Evolutionary conservation across 2,888 invertebrate species (phyloP).

Genomic region (Ochropacha duplaris): DNA sequence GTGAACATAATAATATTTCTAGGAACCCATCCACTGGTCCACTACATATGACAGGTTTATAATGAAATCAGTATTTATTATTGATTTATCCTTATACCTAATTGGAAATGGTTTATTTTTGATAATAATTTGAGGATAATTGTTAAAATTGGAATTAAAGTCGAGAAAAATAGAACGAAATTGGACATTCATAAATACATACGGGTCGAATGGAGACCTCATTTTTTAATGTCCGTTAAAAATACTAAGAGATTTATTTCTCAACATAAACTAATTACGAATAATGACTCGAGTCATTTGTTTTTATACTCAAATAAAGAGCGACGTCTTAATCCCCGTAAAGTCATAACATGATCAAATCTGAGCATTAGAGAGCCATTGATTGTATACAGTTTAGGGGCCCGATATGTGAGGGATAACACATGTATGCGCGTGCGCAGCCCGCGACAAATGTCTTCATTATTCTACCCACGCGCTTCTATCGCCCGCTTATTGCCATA

Average conservation of each 20-base stretch:
- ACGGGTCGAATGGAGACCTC: no score
- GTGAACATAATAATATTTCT: neutral
- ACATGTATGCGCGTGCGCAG: conserved; percentile 31
- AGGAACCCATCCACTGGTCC: neutral
- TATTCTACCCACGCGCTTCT: conserved; percentile 63
- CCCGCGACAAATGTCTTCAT: conserved; percentile 68
- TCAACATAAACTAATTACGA: no score
- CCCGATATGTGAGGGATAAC: conserved; percentile 37
- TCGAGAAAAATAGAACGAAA: neutral
- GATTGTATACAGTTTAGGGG: conserved; percentile 5
- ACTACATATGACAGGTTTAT: neutral
- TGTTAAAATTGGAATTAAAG: neutral
- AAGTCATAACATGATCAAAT: conserved; percentile 1
- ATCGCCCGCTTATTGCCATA: conserved; percentile 35
- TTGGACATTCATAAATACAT: no score
- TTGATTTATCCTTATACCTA: neutral
- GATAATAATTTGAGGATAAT: no score
- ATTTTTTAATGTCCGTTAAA: no score
- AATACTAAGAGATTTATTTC: no score
- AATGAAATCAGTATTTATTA: neutral
- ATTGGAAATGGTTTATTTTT: neutral
- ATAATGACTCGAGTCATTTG: neutral
- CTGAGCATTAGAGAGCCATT: conserved; percentile 2
- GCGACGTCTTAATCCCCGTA: conserved; percentile 2
- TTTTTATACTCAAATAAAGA: neutral